Percentiles rank a stretch among this genome's conserved stretches.
Conservation (phyloP, 2,113 vertebrate species). For the Microtus montanus region DNA sequence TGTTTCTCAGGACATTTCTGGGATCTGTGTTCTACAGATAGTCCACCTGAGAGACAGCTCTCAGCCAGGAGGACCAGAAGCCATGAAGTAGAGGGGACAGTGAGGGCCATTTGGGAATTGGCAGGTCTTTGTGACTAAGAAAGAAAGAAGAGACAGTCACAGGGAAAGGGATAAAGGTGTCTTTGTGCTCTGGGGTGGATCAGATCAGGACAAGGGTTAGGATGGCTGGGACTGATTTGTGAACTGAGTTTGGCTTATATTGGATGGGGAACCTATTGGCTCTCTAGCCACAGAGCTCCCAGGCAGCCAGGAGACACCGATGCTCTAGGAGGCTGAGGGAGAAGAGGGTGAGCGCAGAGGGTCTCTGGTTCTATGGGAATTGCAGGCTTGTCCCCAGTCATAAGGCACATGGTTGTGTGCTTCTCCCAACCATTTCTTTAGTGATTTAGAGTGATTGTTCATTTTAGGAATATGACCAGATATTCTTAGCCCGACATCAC, state of each 20-base stretch:
- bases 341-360: accelerated
- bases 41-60: neutral
- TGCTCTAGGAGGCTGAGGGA: neutral
- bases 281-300: neutral
- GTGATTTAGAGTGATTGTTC: neutral
- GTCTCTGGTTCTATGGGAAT: neutral
- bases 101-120: neutral
- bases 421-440: neutral
- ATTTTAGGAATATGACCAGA: neutral
- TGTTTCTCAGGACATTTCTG: neutral
- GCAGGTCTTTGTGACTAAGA: neutral
- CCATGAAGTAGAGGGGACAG: neutral
- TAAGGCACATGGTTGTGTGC: neutral
- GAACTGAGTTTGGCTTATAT: neutral
- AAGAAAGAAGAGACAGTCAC: neutral
- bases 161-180: neutral
- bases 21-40: neutral
- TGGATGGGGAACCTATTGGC: neutral
- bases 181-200: neutral
- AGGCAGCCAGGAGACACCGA: neutral
- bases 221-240: neutral
- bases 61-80: neutral
- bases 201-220: neutral
- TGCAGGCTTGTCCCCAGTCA: neutral
- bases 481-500: neutral